Conservation (phyloP, 23 tunicate species). For the Trididemnum nubilum region DNA sequence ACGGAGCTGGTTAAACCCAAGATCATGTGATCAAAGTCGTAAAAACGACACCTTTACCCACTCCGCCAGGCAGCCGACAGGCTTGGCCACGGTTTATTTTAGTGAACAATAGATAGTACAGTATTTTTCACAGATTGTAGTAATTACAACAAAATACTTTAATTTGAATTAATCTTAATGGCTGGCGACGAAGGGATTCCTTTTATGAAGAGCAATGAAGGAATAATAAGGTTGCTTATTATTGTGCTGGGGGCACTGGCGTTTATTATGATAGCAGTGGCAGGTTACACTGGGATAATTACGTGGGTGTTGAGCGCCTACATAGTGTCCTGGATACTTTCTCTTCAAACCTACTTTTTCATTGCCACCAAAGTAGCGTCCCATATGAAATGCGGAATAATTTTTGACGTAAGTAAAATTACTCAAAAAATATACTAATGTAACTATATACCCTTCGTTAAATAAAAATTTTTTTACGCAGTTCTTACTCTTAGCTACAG, state of each 20-base stretch:
- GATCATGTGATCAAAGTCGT: neutral
- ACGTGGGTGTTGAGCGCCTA: slow-evolving; percentile 83
- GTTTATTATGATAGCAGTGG: slow-evolving; percentile 52
- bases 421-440: neutral
- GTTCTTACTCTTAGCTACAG: too few relatives aligned
- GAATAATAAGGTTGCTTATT: slow-evolving; percentile 49
- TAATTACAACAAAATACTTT: too few relatives aligned
- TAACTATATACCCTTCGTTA: too few relatives aligned
- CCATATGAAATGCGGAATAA: slow-evolving; percentile 78
- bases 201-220: slow-evolving; percentile 74
- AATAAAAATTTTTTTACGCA: too few relatives aligned
- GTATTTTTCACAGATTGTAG: too few relatives aligned
- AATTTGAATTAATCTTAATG: too few relatives aligned
- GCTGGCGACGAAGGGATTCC: slow-evolving; percentile 42
- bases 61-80: neutral
- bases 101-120: too few relatives aligned
- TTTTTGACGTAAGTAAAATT: slow-evolving; percentile 53
- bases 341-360: slow-evolving; percentile 64
- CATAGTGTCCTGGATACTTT: slow-evolving; percentile 58
- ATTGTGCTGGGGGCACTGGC: slow-evolving; percentile 44
- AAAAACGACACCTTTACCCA: neutral
- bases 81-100: too few relatives aligned
- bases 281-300: slow-evolving; percentile 50
- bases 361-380: slow-evolving; percentile 46
- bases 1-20: neutral